phyloP scores from a whole-genome alignment of 2,888 invertebrate genomes.

The Bugulina stolonifera region DNA sequence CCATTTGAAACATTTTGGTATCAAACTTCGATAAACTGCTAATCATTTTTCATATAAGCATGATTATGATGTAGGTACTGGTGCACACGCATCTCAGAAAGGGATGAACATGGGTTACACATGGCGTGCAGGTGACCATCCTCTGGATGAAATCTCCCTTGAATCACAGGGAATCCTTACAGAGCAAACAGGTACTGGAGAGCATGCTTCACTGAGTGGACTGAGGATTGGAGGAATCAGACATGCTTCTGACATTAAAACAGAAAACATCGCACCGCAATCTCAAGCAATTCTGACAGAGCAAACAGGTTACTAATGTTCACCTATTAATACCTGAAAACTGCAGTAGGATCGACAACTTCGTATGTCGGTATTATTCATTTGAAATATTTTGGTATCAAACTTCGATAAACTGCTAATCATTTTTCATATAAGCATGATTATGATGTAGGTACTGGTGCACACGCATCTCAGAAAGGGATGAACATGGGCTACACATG shows the following conservation, averaged over 20 bases:
- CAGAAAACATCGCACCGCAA: neutral
- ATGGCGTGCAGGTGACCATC: neutral
- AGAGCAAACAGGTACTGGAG: neutral
- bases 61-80: neutral
- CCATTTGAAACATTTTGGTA: no score
- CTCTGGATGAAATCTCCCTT: neutral
- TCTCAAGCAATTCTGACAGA: neutral
- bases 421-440: neutral
- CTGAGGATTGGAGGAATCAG: neutral
- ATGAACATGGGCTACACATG: neutral
- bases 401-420: no score
- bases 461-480: conserved; percentile 1
- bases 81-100: neutral
- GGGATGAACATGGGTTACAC: conserved; percentile 3
- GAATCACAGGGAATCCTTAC: conserved; percentile 8
- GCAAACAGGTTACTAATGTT: neutral
- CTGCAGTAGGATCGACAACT: no score
- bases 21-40: no score
- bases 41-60: no score
- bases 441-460: neutral
- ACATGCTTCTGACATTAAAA: conserved; percentile 23
- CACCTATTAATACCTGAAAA: no score
- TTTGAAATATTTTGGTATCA: no score
- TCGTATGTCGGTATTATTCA: no score
- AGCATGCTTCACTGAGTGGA: conserved; percentile 5